Base-by-base conservation (phyloP, 2,888 invertebrate genomes). In the Lumbricus terrestris region DNA sequence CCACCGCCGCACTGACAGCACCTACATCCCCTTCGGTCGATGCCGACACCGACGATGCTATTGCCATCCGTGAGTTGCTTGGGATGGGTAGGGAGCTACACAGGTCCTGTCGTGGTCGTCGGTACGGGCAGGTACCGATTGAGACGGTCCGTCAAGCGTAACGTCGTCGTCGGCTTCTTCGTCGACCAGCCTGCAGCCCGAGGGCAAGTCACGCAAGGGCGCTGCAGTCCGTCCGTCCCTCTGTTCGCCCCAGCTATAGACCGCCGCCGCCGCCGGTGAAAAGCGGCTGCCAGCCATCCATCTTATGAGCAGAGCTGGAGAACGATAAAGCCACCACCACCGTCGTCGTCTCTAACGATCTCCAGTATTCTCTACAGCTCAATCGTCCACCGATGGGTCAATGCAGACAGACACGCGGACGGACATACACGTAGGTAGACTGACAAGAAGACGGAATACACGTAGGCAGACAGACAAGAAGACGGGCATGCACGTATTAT, bases 161-260 rank as follows among this genome's bases (percentile, higher is more conserved):
- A 85, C 85, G 85, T 37, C 34, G 34, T 85, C 85, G 20, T 35
- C n/a, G n/a, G n/a, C 18, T 18, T 85, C 85, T 35, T 35, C 18
- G 35, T 35, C 18, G 35, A 85, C n/a, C 85, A 34, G 37, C 85
- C 85, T 23, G 83, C 82, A 16, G 83, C 85, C 85, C 37, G 34
- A 37, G 85, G 85, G 85, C 85, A 85, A 34, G 37, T 85, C 85
- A 85, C 85, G 85, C 85, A 23, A 85, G 85, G 85, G 85, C n/a
- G 85, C 34, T 37, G 13, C 35, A 15, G n/a, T 35, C 85, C 85
- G 34, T 2, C 33, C 82, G 82, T 1, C 11, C 34, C 34, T 1
- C 33, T 34, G 18, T 34, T 16, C 34, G 23, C 34, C 85, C 85
- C 85, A 37, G 85, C n/a, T n/a, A 69, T 69, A 29, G 5, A n/a